Evolutionary conservation across 1,140 invertebrate genomes (phyloP).

Genomic region (Daktulosphaira vitifoliae): DNA sequence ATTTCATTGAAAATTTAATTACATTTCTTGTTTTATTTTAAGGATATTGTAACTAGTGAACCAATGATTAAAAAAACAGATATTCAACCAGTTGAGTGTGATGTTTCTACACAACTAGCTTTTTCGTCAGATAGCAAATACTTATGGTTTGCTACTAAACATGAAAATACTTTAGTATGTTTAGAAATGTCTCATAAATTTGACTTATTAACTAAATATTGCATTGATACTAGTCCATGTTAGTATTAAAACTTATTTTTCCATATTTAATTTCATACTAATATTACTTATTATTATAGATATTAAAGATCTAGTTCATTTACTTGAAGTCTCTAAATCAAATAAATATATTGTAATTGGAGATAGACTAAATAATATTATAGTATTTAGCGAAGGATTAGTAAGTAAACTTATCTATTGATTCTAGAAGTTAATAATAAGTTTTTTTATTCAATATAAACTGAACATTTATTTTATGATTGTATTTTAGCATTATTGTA

Average conservation of each 20-base stretch:
- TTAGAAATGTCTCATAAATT: conserved; percentile 29
- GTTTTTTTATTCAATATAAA: too few species aligned
- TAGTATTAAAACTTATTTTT: background rate
- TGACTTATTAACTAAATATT: conserved; percentile 16
- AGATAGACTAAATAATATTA: conserved; percentile 52
- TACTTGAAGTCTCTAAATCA: conserved; percentile 49
- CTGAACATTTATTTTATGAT: background rate
- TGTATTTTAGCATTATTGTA: conserved; percentile 44
- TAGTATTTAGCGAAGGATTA: conserved; percentile 49
- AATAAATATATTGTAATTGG: conserved; percentile 54
- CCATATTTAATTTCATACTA: background rate
- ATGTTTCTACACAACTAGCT: conserved; percentile 24
- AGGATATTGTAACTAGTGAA: conserved; percentile 24
- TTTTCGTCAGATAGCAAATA: conserved; percentile 42
- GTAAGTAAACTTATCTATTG: too few species aligned
- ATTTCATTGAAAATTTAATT: too few species aligned
- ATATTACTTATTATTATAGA: conserved; percentile 41
- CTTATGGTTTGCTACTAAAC: conserved; percentile 42
- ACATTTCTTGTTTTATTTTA: background rate
- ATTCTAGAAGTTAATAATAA: too few species aligned
- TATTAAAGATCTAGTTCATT: conserved; percentile 47
- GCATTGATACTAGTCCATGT: conserved; percentile 12
- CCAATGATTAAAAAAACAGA: conserved; percentile 25
- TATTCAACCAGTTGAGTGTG: conserved; percentile 29
- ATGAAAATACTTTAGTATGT: conserved; percentile 35